phyloP scores from a whole-genome alignment of 2,113 vertebrate genomes.

The Nerophis ophidion region DNA sequence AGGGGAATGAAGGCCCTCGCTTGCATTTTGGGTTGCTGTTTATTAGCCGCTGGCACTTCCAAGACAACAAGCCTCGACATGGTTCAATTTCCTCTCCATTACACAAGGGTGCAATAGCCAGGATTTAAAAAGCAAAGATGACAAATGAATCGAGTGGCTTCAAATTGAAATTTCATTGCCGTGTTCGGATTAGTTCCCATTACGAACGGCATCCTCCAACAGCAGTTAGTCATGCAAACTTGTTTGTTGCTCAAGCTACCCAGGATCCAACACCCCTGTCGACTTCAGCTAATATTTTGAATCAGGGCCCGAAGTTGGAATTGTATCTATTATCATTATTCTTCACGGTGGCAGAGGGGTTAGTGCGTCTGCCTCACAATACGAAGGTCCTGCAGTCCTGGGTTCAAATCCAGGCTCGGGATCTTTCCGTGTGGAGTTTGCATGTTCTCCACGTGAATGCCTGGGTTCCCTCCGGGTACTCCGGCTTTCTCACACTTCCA shows the following conservation, averaged over 20 bases:
- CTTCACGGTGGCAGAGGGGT: too few relatives aligned
- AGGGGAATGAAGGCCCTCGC: slow-evolving; percentile 2
- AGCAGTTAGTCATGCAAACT: not conserved
- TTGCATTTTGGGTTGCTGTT: slow-evolving; percentile 31
- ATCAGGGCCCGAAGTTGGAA: too few relatives aligned
- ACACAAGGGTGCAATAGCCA: slow-evolving; percentile 22
- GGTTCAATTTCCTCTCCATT: slow-evolving; percentile 17
- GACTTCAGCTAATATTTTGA: too few relatives aligned
- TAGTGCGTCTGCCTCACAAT: too few relatives aligned
- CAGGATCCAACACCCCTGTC: not conserved
- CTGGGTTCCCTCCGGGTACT: too few relatives aligned
- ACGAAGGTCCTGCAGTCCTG: too few relatives aligned
- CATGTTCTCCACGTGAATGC: too few relatives aligned
- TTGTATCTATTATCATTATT: too few relatives aligned
- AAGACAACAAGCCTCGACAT: slow-evolving; percentile 13
- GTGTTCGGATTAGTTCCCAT: not conserved
- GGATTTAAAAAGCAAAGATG: slow-evolving; percentile 1
- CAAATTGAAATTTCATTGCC: not conserved
- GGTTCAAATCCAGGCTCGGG: too few relatives aligned
- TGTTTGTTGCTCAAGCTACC: not conserved
- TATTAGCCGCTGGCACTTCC: slow-evolving; percentile 20
- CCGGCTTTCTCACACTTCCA: too few relatives aligned
- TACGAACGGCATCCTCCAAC: not conserved
- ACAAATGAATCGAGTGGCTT: slow-evolving; percentile 2
- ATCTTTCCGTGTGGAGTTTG: too few relatives aligned